Percentiles rank a stretch among this genome's conserved stretches.
These are phyloP conservation scores for Furnarius figulus DNA, from an alignment of 2,113 vertebrate genomes.

Conservation along the genomic window DNA sequence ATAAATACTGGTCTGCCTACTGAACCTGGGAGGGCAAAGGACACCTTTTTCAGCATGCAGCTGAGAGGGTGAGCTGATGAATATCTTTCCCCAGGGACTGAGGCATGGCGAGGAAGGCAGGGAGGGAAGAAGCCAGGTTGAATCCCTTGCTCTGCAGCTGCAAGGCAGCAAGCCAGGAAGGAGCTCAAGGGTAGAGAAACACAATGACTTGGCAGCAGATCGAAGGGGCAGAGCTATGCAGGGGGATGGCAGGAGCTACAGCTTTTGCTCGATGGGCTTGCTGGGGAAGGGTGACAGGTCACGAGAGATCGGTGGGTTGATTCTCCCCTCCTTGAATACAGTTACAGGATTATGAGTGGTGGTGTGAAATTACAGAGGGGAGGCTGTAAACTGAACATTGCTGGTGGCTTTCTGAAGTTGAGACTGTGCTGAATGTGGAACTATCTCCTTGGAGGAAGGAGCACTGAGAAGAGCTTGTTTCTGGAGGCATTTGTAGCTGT, in stretches of 20 bases:
- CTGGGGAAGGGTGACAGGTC: not conserved
- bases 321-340: conserved; percentile 1
- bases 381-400: not conserved
- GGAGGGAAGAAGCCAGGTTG: not conserved
- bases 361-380: conserved; percentile 39
- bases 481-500: not conserved
- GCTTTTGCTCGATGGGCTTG: not conserved
- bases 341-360: not conserved
- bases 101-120: not conserved
- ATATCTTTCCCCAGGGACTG: not conserved
- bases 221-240: fast-evolving
- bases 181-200: not conserved
- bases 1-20: not conserved
- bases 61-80: not conserved
- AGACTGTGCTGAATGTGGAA: not conserved
- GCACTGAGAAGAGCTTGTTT: not conserved
- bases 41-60: not conserved
- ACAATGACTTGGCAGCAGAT: not conserved
- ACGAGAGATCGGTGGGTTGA: not conserved
- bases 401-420: not conserved
- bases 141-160: not conserved
- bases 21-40: not conserved
- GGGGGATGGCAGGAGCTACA: not conserved
- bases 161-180: not conserved
- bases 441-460: not conserved